A percentile compares a stretch with the other conserved stretches of the same genome.
These are phyloP conservation scores for Albula glossodonta DNA, from an alignment of 2,113 vertebrate genomes.

Conservation along the genomic window DNA sequence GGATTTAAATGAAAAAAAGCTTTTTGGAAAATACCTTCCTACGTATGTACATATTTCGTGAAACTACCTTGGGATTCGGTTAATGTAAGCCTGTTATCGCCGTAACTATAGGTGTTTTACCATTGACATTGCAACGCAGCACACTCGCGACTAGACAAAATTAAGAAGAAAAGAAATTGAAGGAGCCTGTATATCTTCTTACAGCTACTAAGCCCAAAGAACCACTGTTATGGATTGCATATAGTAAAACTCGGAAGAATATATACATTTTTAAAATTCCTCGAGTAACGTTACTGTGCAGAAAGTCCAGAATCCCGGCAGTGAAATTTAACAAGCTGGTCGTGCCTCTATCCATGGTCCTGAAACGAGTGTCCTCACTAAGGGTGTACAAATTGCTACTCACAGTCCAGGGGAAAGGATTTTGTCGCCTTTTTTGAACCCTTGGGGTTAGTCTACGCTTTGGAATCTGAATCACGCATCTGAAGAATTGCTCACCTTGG, in stretches of 20 bases:
- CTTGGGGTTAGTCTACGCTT: conserved; percentile 50
- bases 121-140: conserved; percentile 39
- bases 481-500: conserved; percentile 59
- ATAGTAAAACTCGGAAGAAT: conserved; percentile 47
- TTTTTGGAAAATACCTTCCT: conserved; percentile 38
- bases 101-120: conserved; percentile 39
- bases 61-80: conserved; percentile 49
- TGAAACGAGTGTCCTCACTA: conserved; percentile 53
- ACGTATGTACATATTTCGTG: conserved; percentile 27
- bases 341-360: conserved; percentile 68
- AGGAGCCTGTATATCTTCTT: conserved; percentile 47
- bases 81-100: conserved; percentile 38
- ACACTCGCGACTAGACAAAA: conserved; percentile 26
- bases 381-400: conserved; percentile 42
- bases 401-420: conserved; percentile 47
- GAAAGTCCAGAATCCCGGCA: conserved; percentile 45
- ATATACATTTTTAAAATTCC: conserved; percentile 26
- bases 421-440: conserved; percentile 51
- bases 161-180: neutral
- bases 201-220: conserved; percentile 19
- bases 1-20: conserved; percentile 69
- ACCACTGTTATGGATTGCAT: conserved; percentile 49
- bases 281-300: conserved; percentile 42
- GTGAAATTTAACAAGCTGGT: conserved; percentile 38
- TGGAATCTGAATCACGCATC: conserved; percentile 51